phyloP scores from a whole-genome alignment of 2,797 vertebrate species.

The Lepidocolaptes lacrymiger region DNA sequence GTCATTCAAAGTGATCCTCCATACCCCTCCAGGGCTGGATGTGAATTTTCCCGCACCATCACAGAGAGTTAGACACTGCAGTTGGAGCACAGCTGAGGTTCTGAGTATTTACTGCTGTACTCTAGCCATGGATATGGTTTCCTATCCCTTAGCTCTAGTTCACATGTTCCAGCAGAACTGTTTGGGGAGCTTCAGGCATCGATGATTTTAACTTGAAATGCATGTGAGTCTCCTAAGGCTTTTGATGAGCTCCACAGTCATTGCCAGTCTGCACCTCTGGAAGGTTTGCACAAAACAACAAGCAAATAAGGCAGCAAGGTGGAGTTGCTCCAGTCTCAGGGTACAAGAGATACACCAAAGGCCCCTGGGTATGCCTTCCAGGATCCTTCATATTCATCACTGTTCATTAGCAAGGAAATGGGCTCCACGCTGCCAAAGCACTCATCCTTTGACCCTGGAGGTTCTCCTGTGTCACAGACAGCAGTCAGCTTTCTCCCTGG shows the following conservation, averaged over 20 bases:
- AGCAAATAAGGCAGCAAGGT: not conserved
- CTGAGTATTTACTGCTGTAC: not conserved
- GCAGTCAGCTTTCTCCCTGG: not conserved
- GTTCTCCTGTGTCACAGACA: not conserved
- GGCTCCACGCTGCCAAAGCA: rapidly evolving
- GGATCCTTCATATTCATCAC: not conserved
- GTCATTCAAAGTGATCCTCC: not conserved
- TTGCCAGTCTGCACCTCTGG: not conserved
- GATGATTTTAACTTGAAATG: not conserved
- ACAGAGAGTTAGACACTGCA: not conserved
- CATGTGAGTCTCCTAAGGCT: not conserved
- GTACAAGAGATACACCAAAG: not conserved
- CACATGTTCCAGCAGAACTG: not conserved
- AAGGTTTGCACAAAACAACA: not conserved
- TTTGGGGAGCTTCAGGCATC: not conserved
- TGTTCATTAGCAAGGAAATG: not conserved
- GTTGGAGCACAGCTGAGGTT: not conserved
- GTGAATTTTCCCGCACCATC: not conserved
- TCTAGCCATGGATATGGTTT: not conserved
- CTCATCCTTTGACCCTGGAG: not conserved
- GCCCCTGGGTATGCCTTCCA: not conserved
- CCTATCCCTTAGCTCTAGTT: not conserved
- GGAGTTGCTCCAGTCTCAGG: not conserved
- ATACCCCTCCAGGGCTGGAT: not conserved
- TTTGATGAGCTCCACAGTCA: not conserved